A percentile compares a stretch with the other conserved stretches of the same genome.
Evolutionary conservation across 2,113 vertebrate species (phyloP).

Genomic region (Oryctolagus cuniculus): mOryCun1.1 NC_091432.1:20646001-20646500

Average conservation of each 20-base stretch:
- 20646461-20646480: neutral
- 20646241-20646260: neutral
- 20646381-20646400: neutral
- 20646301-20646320: neutral
- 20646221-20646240: no score
- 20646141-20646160: neutral
- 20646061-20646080: neutral
- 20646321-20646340: neutral
- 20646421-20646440: neutral
- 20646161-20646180: neutral
- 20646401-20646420: neutral
- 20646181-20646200: neutral
- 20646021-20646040: neutral
- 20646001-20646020: no score
- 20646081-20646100: neutral
- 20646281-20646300: neutral
- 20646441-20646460: neutral
- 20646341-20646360: neutral
- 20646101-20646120: neutral
- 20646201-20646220: neutral
- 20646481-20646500: neutral
- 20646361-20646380: neutral
- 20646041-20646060: neutral
- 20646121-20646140: neutral
- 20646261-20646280: neutral